Percentiles rank a stretch among this genome's conserved stretches.
phyloP scores from a whole-genome alignment of 2,797 vertebrate genomes.

The Microchirus variegatus region DNA sequence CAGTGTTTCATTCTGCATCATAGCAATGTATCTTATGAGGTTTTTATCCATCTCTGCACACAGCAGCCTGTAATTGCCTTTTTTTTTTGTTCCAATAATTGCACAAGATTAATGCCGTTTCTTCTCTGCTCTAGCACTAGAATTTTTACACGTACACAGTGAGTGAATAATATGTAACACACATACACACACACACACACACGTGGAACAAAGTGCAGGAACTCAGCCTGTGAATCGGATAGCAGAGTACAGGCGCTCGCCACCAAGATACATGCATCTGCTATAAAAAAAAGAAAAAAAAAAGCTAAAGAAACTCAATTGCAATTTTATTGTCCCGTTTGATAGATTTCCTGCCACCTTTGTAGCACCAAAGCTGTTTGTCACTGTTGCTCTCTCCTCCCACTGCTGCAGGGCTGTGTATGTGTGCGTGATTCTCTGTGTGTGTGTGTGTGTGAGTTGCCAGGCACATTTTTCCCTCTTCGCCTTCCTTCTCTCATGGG shows the following conservation, averaged over 20 bases:
- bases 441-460: constrained; percentile 47
- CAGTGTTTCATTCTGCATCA: constrained; percentile 17
- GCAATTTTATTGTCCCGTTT: constrained; percentile 99
- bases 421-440: constrained; percentile 28
- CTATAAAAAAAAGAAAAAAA: constrained; percentile 97
- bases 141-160: constrained; percentile 65
- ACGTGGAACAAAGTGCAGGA: constrained; percentile 16
- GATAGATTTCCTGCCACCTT: constrained; percentile 99
- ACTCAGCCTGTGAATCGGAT: constrained; percentile 76
- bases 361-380: constrained; percentile 97
- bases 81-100: constrained; percentile 72
- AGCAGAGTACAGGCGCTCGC: constrained; percentile 81
- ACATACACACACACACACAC: constrained; percentile 16
- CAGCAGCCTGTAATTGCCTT: constrained; percentile 68
- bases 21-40: constrained; percentile 17
- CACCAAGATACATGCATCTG: constrained; percentile 93
- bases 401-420: constrained; percentile 84
- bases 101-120: constrained; percentile 79
- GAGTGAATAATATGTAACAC: constrained; percentile 30
- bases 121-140: constrained; percentile 63
- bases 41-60: constrained; percentile 57
- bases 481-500: constrained; percentile 68
- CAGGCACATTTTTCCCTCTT: constrained; percentile 61
- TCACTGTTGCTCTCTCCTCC: constrained; percentile 94
- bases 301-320: constrained; percentile 99